Base-by-base conservation (phyloP, 2,888 invertebrate species). In the Diaperis boleti region DNA sequence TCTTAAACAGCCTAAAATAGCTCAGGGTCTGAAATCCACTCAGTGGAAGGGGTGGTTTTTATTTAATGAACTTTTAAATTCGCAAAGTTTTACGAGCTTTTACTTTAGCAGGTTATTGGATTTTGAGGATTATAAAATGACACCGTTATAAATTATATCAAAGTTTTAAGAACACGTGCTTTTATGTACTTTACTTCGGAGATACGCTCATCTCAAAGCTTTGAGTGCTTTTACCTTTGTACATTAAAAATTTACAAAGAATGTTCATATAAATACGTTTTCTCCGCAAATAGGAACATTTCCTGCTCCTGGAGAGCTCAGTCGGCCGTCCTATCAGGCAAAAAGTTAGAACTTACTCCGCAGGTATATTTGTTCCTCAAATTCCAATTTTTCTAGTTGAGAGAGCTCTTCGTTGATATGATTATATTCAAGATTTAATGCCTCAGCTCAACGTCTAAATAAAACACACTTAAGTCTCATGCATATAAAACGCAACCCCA, bases 401-500 rank as follows among this genome's bases (percentile, higher is more conserved):
- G n/a, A 26, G 26, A 26, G 26, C 26, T 26, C 26, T 26, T 26
- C 35, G 11, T 35, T 35, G 35, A 39, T 6, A 31, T n/a, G 47
- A 47, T 47, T 31, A 47, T 47, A 13, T 15, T 11, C 15, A 31
- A 10, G 47, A 14, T 47, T 47, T 14, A 31, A 31, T 14, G 1
- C 3, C 31, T 44, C 42, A 26, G 20, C 8, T 11, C 13, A 22
- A 11, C 15, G 15, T 26, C 15, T 39, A 37, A 52, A 52, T 52
- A 52, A 52, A 37, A 37, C 52, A 52, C 18, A 26, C 13, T 35
- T 37, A 33, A 13, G 4, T 13, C 26, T 22, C 39, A 39, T 52
- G 17, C 52, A 52, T 52, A 37, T n/a, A 11, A 52, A 52, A 52
- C 18, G 20, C 52, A 39, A 26, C 15, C 52, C 35, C 37, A 52